Base-by-base conservation (phyloP, 2,888 invertebrate species). In the Reticulitermes lucifugus region DNA sequence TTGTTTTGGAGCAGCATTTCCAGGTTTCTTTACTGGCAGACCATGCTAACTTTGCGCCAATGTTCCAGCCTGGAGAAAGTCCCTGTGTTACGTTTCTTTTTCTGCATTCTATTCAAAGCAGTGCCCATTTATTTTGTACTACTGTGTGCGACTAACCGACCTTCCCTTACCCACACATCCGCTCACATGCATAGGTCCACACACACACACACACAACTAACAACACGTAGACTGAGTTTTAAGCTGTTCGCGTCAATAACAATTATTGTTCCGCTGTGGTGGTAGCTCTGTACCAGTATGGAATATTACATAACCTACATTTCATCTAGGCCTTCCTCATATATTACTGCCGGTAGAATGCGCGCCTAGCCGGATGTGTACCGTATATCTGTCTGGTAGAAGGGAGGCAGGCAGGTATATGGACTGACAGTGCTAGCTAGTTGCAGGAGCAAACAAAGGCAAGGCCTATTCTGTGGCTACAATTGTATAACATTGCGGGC, bases 401-500 rank as follows among this genome's bases (percentile, higher is more conserved):
- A 35, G 51, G 59, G n/a, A 55, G 46, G 83, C 73, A 59, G 83
- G 35, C 14, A 65, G 71, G 46, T n/a, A 46, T 7, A 41, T 14
- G 22, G 25, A 29, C 41, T n/a, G 41, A n/a, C n/a, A 41, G 12
- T 10, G 43, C 6, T n/a, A 21, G 60, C 18, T 60, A 21, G 65
- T 65, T 25, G 25, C 65, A 46, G 81, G 21, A 41, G 65, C 81
- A 81, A 65, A 81, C 81, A 81, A 65, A 81, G 65, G 65, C 35
- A 18, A 25, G 59, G 77, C 60, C 77, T 65, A 60, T 46, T 59
- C 84, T 75, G 84, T 55, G 84, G 84, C 60, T 84, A 22, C 77
- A 77, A 77, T 59, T 75, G 84, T 71, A 86, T 86, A 86, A 86
- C 86, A 86, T 84, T 86, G 86, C 84, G 86, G 86, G 71, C 35